Evolutionary conservation across 2,888 invertebrate genomes (phyloP), one percentile per base, ranked within the genome.

Genomic region (Microdon myrmicae): DNA sequence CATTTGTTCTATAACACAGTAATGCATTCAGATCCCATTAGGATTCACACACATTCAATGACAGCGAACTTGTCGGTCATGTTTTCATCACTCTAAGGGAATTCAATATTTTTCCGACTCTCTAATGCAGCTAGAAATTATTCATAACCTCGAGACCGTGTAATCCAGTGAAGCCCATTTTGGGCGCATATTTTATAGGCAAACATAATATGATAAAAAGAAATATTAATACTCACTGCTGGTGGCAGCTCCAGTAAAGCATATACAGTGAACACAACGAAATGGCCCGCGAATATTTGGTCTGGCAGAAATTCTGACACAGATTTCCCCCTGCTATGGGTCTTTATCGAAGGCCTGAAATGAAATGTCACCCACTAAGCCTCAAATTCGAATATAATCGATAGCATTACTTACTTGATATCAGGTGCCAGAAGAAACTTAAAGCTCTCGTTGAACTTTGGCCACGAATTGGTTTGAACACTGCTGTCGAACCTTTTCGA

Each of bases 381-480:
- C 34, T 38, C 22, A 14, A 38, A 39, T n/a, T 25, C 6, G 14
- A 10, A 0, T 3, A 19, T 26, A 29, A 2, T 5, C 16, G 6
- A 28, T 28, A 10, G 14, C 9, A 12, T 12, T 20, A 70, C 73
- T 69, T 67, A 79, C 80, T 80, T 79, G 20, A 75, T 74, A 32
- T 76, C 75, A 2, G 79, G 84, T 70, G 82, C 82, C 58, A 90
- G 71, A 31, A 84, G 84, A 75, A 90, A 90, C 70, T 84, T 85
- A 73, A 90, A 90, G 67, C 88, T 89, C 79, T 90, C 89, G 74
- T 91, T 90, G 83, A 89, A 90, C 47, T 86, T 86, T 0, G 91
- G 90, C 89, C 90, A 90, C 1, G 90, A 88, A 72, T 87, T 88
- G 69, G 87, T 88, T 74, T 87, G 87, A 69, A 87, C 80, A 45